Base-by-base conservation (phyloP, 2,888 invertebrate genomes). In the Melangyna quadrimaculata region DNA sequence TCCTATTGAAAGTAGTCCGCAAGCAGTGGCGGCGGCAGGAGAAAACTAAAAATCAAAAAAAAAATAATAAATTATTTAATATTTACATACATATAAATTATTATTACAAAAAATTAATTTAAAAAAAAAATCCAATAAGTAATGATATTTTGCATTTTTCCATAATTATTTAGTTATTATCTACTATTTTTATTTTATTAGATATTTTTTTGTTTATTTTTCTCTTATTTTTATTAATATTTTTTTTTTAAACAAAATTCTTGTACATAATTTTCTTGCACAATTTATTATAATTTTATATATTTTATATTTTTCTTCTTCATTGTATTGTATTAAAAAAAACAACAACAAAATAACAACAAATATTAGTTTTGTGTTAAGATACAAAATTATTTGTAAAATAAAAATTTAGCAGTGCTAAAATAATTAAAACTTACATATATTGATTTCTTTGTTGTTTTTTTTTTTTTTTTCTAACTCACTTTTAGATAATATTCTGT, bases 1-100 rank as follows among this genome's bases (percentile, higher is more conserved):
- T 74, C 90, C 90, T 87, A 88, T 91, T 17, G 91, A 91, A 63
- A 77, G 70, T 19, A 79, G 79, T 73, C 61, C 84, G 35, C 55
- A 75, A 69, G 22, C 61, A 45, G 37, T 59, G 61, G 32, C 55
- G 71, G 61, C 67, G 59, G 37, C 72, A 57, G 77, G 65, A 40
- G 81, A 81, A 22, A 77, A 70, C 12, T 70, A 40, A 75, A 69
- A 37, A 12, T 3, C 10, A 35, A 35, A 73, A 12, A 55, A 43
- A 35, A 53, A 63, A 37, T 12, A 19, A 53, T 24, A 40, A 73
- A 37, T 51, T 48, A 74, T 73, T 48, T 32, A 73, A 48, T 40
- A 29, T n/a, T n/a, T n/a, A n/a, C n/a, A n/a, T n/a, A n/a, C n/a
- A n/a, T 24, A 43, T 51, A 55, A 74, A 59, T 55, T 57, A 77